Base-by-base conservation (phyloP, 2,888 invertebrate genomes). In the Parascotia fuliginaria region DNA sequence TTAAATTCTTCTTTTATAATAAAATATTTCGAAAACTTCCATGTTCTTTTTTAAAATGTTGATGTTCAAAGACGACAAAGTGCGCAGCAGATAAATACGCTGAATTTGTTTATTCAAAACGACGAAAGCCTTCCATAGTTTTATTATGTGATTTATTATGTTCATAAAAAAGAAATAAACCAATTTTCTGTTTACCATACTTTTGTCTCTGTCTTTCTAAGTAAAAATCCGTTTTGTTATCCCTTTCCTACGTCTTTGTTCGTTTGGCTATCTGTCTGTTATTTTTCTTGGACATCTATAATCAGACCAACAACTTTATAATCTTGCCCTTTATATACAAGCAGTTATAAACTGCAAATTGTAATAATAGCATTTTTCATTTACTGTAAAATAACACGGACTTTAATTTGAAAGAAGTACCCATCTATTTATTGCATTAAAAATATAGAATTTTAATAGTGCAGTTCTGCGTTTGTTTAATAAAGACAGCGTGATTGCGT, bases 111-210 rank as follows among this genome's bases (percentile, higher is more conserved):
- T 72, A 73, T 70, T 60, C 64, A 63, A 73, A 71, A 72, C 66
- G 70, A 66, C 39, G 41, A 50, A 66, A 54, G 53, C 38, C 42
- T 40, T 37, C 47, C 38, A 42, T 64, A 66, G 64, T 75, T 70
- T 73, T 73, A 75, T 75, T 70, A 56, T 61, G 62, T 72, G 69
- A 77, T 76, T 70, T 70, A 74, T 72, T 65, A 62, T 63, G 56
- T 75, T 76, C 73, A 77, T 74, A 71, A 76, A 77, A 69, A 63
- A 60, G 53, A 59, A 47, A 69, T 68, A 71, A 72, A 69, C 64
- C 69, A 70, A 57, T 57, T 55, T 43, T 48, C 53, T 56, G 65
- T 65, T 70, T 60, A 60, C 43, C 49, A 54, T 45, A 47, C 44
- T 36, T 61, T 41, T 51, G 29, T 60, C 57, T 49, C 56, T 42